Base-by-base conservation (phyloP, 2,797 vertebrate species). In the Tenualosa ilisha region DNA sequence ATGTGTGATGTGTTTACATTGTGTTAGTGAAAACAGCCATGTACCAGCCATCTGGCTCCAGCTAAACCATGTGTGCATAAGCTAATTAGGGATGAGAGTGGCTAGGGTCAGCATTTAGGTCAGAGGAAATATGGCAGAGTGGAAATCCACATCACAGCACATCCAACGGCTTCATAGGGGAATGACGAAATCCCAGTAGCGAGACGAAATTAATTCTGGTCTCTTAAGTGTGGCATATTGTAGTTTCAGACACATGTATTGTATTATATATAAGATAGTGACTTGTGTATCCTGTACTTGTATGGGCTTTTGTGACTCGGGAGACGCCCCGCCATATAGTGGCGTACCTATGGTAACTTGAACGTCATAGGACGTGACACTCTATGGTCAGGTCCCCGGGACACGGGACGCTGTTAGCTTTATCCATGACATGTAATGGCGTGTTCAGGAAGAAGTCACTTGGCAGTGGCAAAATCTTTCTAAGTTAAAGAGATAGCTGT, bases 1-100 rank as follows among this genome's bases (percentile, higher is more conserved):
- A 79, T 79, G 72, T 79, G 20, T 0, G 72, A 72, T 79, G 72
- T 79, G 72, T 79, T 79, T 79, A 79, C 72, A 79, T 79, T 79
- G 72, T 79, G 72, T 79, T 79, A 79, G 72, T 79, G 72, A 79
- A 79, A 79, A 79, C 72, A 79, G 37, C 72, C 72, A 46, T 79
- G 72, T 43, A 79, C 72, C 72, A 79, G 72, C 72, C 72, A 79
- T 79, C 72, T 79, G 72, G 37, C 26, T 43, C 15, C 40, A 43
- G 72, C 72, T 79, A 79, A 79, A 46, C 72, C 72, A 79, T 79
- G 72, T 79, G 72, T 79, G 72, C 72, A 79, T 79, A 79, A 79
- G 37, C 72, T 79, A 79, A 79, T 79, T 79, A 46, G 72, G 72
- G 40, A 20, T 7, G 72, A 79, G 40, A 46, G 72, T 5, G 72